phyloP scores from a whole-genome alignment of 2,113 vertebrate species.

The Stigmatopora nigra region DNA sequence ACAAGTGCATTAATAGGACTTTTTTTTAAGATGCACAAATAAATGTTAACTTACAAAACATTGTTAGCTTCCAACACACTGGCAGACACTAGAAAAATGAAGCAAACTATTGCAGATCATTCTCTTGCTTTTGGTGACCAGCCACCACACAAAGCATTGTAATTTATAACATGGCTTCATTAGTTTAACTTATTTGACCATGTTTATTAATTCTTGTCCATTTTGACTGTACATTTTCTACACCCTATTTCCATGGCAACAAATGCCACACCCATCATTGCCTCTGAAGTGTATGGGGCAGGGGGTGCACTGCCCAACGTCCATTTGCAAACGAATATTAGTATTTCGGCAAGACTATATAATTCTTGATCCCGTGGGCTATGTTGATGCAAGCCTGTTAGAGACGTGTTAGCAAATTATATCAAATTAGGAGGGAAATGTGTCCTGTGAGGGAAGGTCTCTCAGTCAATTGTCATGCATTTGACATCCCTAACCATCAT shows the following conservation, averaged over 20 bases:
- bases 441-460: conserved; percentile 15
- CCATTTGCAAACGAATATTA: neutral
- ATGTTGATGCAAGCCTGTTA: neutral
- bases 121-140: neutral
- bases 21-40: neutral
- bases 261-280: neutral
- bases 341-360: neutral
- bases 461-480: conserved; percentile 27
- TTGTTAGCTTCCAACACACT: neutral
- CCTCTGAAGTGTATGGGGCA: neutral
- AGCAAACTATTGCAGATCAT: too few relatives aligned
- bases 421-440: neutral
- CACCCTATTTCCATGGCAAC: neutral
- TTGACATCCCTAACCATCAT: conserved; percentile 25
- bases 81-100: too few relatives aligned
- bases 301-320: neutral
- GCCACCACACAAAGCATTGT: neutral
- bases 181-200: too few relatives aligned
- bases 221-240: neutral
- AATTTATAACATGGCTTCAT: too few relatives aligned
- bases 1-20: neutral
- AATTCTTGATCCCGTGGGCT: neutral
- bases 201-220: too few relatives aligned
- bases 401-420: neutral
- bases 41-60: neutral